Evolutionary conservation across 2,113 vertebrate genomes (phyloP).

Genomic region (Manacus vitellinus): DNA sequence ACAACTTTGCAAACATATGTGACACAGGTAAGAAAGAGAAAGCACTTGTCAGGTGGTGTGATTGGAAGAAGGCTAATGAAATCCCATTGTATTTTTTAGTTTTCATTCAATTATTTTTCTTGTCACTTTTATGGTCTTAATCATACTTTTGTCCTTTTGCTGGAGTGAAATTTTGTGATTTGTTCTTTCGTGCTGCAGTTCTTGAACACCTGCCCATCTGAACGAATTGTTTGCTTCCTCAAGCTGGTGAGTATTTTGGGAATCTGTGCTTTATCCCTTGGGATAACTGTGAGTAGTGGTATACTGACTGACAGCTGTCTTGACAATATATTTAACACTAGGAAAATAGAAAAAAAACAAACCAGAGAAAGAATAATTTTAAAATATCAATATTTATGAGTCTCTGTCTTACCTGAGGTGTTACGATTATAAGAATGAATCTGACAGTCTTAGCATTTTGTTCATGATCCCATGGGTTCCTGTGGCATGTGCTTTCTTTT

Average conservation of each 20-base stretch:
- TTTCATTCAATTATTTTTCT: background rate
- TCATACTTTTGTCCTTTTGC: background rate
- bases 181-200: background rate
- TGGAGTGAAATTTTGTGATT: background rate
- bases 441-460: background rate
- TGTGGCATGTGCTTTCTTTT: background rate
- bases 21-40: background rate
- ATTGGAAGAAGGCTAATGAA: background rate
- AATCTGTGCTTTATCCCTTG: background rate
- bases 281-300: background rate
- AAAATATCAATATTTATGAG: constrained; percentile 24
- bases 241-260: background rate
- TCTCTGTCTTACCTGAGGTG: background rate
- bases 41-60: background rate
- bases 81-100: background rate
- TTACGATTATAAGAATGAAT: background rate
- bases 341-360: background rate
- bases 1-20: background rate
- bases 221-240: background rate
- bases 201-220: background rate
- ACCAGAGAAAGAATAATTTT: background rate
- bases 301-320: background rate
- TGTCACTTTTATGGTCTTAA: background rate
- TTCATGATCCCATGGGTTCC: background rate
- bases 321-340: background rate